These are phyloP conservation scores for Dendrocincla fuliginosa DNA, from an alignment of 2,797 vertebrate genomes.

Conservation along the genomic window DNA sequence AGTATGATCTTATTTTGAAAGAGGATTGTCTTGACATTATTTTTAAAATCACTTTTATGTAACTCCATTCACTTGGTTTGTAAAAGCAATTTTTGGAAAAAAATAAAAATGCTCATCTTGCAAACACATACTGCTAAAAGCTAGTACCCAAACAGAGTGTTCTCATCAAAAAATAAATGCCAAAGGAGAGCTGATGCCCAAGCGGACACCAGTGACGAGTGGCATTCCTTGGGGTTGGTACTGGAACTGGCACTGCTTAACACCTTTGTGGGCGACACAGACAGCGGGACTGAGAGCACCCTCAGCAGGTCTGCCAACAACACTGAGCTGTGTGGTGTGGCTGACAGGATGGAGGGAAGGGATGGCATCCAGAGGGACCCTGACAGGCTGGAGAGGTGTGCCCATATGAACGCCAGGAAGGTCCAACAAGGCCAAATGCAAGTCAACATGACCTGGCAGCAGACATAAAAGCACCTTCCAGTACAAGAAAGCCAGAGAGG, in stretches of 20 bases:
- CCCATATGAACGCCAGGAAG: too few relatives aligned
- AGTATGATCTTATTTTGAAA: neutral
- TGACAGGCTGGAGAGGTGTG: too few relatives aligned
- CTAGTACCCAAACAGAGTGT: neutral
- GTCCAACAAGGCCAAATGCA: too few relatives aligned
- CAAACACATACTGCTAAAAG: neutral
- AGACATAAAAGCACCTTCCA: neutral
- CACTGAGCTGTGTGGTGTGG: too few relatives aligned
- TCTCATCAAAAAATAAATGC: neutral
- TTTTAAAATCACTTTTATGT: neutral
- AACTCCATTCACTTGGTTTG: neutral
- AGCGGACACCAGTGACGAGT: rapidly evolving
- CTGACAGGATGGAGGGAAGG: too few relatives aligned
- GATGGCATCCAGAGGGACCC: too few relatives aligned
- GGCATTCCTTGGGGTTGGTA: rapidly evolving
- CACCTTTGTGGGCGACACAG: rapidly evolving
- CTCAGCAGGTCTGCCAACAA: too few relatives aligned
- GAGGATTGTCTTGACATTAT: neutral
- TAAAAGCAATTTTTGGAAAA: neutral
- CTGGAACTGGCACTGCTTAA: rapidly evolving
- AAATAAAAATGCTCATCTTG: neutral
- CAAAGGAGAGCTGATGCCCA: neutral
- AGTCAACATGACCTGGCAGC: too few relatives aligned
- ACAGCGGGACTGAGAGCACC: too few relatives aligned
- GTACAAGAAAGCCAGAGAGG: neutral